Conservation (phyloP, 2,888 invertebrate genomes). For the Microplitis deprimator region DNA sequence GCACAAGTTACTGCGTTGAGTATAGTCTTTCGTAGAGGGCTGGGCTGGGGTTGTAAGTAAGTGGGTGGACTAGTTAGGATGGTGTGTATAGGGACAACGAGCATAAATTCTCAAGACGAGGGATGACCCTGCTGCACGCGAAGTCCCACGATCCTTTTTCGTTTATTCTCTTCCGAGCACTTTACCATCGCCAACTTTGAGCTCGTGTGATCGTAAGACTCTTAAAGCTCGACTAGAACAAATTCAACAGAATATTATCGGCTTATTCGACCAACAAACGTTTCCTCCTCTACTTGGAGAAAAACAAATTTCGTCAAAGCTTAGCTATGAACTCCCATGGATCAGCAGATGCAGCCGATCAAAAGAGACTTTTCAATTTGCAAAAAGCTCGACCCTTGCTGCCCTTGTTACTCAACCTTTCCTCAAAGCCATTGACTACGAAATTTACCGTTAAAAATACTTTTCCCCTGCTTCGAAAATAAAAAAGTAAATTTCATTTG, state of each 20-base stretch:
- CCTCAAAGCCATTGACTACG: background rate
- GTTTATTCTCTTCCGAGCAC: conserved; percentile 31
- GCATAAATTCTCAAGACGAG: conserved; percentile 70
- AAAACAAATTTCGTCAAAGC: conserved; percentile 35
- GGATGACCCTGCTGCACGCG: conserved; percentile 69
- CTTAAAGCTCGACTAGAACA: conserved; percentile 6
- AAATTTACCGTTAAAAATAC: conserved; percentile 39
- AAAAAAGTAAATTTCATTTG: background rate
- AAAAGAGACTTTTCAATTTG: conserved; percentile 1
- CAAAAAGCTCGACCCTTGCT: conserved; percentile 31
- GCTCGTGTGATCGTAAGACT: background rate
- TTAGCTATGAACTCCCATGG: conserved; percentile 6
- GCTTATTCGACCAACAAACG: conserved; percentile 10
- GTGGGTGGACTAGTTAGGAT: conserved; percentile 70
- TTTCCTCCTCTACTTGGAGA: conserved; percentile 31
- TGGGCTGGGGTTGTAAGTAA: conserved; percentile 63
- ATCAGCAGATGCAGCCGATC: background rate
- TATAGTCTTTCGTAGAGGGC: conserved; percentile 47
- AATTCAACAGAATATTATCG: background rate
- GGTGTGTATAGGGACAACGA: conserved; percentile 65
- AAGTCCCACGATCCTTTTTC: conserved; percentile 59
- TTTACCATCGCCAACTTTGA: background rate
- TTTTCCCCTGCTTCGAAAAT: conserved; percentile 28
- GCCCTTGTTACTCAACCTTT: background rate
- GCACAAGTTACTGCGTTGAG: background rate